Base-by-base conservation (phyloP, 1,140 invertebrate species). In the Microplitis demolitor region DNA sequence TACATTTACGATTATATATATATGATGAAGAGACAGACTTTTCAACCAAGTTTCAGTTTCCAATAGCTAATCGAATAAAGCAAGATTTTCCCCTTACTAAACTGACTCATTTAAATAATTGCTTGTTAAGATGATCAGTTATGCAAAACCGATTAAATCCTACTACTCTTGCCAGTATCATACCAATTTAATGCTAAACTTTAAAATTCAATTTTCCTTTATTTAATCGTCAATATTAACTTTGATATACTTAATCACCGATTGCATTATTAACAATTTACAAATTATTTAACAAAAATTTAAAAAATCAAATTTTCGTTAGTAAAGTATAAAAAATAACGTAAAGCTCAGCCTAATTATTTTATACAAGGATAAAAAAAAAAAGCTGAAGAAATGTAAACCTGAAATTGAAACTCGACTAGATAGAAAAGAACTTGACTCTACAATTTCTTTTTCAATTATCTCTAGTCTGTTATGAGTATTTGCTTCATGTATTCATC, bases 101-200 rank as follows among this genome's bases (percentile, higher is more conserved):
- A 62, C 45, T 33, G 31, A 16, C 50, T 67, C 33, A 67, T 67
- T 67, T 67, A 67, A 67, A 67, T 67, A 67, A 67, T 67, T 67
- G 66, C 66, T 67, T 31, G 66, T 67, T 67, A 67, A 9, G 45
- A 67, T 9, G 50, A 53, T 53, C 66, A 9, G 51, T 56, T 67
- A 67, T 67, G 66, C 66, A 67, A 67, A 67, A 67, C 16, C 39
- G 66, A 67, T 67, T 67, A 67, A 67, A 64, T 16, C 53, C 8
- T 24, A 24, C 31, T 3, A 34, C 60, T 62, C 11, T 37, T 9
- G 34, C 3, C 33, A 62, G 35, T 37, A 13, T n/a, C 4, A 24
- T 24, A 24, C 13, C 8, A n/a, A 11, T 39, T 66, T 53, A 50
- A 34, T 31, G 16, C 33, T 9, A 24, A 54, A 67, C 37, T 67